Percentiles rank a stretch among this genome's conserved stretches.
phyloP scores from a whole-genome alignment of 2,113 vertebrate species.

The Copsychus sechellarum region DNA sequence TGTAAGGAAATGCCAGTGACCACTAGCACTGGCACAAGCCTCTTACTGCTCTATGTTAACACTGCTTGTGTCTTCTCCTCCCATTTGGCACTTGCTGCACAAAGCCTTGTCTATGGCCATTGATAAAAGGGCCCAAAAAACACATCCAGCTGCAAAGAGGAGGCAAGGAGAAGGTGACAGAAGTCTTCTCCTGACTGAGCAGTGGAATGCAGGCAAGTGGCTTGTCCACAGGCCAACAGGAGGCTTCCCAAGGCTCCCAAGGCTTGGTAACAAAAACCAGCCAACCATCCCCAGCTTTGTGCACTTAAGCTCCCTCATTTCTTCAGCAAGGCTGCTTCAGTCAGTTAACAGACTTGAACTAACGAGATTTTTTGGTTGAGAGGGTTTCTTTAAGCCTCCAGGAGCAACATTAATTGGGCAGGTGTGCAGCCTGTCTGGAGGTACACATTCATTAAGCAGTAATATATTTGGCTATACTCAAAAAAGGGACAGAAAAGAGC shows the following conservation, averaged over 20 bases:
- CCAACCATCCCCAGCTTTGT: not conserved
- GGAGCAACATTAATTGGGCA: not conserved
- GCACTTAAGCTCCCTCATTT: not conserved
- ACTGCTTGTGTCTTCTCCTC: not conserved
- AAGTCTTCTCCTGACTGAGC: not conserved
- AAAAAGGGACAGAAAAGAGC: not conserved
- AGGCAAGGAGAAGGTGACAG: not conserved
- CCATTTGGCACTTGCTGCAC: rapidly evolving
- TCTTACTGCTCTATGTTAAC: not conserved
- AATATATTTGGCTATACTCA: not conserved
- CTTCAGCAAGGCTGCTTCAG: not conserved
- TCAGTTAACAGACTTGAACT: not conserved
- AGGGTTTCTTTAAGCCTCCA: not conserved
- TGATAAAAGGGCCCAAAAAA: not conserved
- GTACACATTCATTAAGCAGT: not conserved
- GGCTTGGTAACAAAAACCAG: rapidly evolving
- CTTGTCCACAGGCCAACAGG: not conserved
- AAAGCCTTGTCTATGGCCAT: not conserved
- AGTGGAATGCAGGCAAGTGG: not conserved
- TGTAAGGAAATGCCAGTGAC: not conserved
- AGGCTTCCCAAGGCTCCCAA: not conserved
- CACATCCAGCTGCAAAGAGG: not conserved
- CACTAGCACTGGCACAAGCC: not conserved
- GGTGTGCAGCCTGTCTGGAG: not conserved
- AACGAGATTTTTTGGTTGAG: not conserved